Evolutionary conservation across 2,113 vertebrate species (phyloP), one percentile per base, ranked within the genome.

Genomic region (Mesoclemmys tuberculata): DNA sequence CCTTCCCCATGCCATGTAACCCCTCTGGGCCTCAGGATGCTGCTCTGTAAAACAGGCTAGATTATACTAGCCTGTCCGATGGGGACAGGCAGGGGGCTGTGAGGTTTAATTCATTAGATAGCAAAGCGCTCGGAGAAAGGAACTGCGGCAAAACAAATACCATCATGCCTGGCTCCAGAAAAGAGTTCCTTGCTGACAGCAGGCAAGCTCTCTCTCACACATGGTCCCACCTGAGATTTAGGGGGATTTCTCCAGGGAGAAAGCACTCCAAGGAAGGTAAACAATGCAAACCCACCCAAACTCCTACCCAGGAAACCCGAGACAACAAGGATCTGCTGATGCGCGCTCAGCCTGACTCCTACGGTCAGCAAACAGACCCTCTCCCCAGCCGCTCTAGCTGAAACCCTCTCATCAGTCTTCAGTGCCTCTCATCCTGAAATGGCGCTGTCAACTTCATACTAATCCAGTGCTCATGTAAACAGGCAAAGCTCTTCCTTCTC

Each of bases 381-480:
- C 58, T 77, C 48, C 0, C 64, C 64, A 71, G 35, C 22, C 29
- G 5, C 35, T 91, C 84, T 79, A 27, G 48, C 35, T 90, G 92
- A 85, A 96, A 82, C 27, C n/a, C 68, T 55, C 84, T 71, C 78
- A 87, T 89, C 90, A 86, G 87, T 13, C 4, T 92, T 44, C 88
- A 81, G 88, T 89, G 90, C 89, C 75, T 90, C 92, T 90, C 78
- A 90, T 91, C 85, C 96, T 88, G 97, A 93, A 96, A 95, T 19
- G 75, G 93, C 96, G 96, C 97, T 97, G 96, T 98, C 98, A 98
- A 96, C 98, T 98, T 98, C 96, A 97, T 94, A 94, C 97, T 98
- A 98, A 99, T 98, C 98, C 98, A 95, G 97, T 98, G 98, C 98
- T 98, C 98, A 98, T 98, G 98, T 98, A 98, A 99, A 98, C 98